phyloP scores from a whole-genome alignment of 2,113 vertebrate species.

The Corythaeola cristata region DNA sequence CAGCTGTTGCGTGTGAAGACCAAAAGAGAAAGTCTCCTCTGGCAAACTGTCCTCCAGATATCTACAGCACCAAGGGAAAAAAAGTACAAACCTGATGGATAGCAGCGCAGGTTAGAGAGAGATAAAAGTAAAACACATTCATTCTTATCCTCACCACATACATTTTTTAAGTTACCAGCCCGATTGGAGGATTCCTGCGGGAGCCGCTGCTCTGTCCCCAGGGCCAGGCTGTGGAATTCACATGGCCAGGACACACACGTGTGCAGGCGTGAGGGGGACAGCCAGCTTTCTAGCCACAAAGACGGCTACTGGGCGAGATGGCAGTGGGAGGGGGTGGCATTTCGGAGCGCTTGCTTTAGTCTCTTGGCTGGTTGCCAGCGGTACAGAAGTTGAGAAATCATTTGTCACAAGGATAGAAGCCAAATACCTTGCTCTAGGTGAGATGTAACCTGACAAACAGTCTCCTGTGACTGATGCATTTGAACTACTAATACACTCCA shows the following conservation, averaged over 20 bases:
- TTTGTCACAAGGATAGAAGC: constrained; percentile 70
- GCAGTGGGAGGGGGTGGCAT: neutral
- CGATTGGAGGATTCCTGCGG: neutral
- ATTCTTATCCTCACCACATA: neutral
- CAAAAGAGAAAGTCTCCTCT: neutral
- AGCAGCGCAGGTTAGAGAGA: neutral
- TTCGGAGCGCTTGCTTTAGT: neutral
- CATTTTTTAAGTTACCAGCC: neutral
- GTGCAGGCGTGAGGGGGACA: neutral
- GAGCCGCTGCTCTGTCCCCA: neutral
- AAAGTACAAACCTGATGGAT: neutral
- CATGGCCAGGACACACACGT: rapidly evolving
- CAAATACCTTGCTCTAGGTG: constrained; percentile 52
- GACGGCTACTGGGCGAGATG: neutral
- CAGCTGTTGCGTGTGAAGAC: neutral
- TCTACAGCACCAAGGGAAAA: neutral
- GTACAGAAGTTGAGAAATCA: constrained; percentile 59
- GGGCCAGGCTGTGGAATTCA: neutral
- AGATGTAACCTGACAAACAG: constrained; percentile 70
- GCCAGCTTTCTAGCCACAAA: neutral
- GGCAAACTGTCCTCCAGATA: neutral
- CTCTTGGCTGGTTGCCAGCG: constrained; percentile 28
- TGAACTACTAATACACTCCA: constrained; percentile 58
- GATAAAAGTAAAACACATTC: neutral
- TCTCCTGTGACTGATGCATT: constrained; percentile 62